Evolutionary conservation across 2,113 vertebrate genomes (phyloP).

Genomic region (Axis porcinus): DNA sequence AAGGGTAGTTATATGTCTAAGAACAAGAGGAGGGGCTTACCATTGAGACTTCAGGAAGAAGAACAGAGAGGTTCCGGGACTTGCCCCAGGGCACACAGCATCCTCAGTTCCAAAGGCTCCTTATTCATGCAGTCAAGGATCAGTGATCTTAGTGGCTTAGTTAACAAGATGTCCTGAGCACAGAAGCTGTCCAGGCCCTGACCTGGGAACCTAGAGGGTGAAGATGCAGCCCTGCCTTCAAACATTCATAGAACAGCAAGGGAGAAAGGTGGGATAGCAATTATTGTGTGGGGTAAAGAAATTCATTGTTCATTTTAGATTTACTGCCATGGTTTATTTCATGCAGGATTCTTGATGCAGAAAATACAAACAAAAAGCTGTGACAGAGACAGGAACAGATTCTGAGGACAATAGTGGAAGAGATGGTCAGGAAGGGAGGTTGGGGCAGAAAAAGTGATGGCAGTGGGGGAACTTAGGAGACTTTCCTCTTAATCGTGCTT

Average conservation of each 20-base stretch:
- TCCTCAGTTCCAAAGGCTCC: background rate
- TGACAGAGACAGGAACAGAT: background rate
- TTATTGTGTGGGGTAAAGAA: fast-evolving
- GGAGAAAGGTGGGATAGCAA: background rate
- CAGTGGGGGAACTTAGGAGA: background rate
- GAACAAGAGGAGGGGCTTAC: background rate
- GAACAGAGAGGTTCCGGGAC: background rate
- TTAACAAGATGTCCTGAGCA: background rate
- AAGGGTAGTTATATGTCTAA: background rate
- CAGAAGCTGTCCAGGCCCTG: background rate
- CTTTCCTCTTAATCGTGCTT: background rate
- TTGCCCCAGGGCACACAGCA: background rate
- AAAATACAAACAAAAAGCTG: background rate
- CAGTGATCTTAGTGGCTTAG: background rate
- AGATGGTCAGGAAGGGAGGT: background rate
- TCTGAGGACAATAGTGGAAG: no score
- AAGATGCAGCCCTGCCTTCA: background rate
- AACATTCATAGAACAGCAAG: background rate
- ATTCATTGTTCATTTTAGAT: background rate
- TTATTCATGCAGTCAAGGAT: fast-evolving
- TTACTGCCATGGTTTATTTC: background rate
- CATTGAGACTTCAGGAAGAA: background rate
- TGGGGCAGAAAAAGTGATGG: background rate
- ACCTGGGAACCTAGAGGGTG: background rate
- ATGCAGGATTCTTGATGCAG: background rate